phyloP scores from a whole-genome alignment of 2,888 invertebrate genomes.

The Lysandra bellargus region DNA sequence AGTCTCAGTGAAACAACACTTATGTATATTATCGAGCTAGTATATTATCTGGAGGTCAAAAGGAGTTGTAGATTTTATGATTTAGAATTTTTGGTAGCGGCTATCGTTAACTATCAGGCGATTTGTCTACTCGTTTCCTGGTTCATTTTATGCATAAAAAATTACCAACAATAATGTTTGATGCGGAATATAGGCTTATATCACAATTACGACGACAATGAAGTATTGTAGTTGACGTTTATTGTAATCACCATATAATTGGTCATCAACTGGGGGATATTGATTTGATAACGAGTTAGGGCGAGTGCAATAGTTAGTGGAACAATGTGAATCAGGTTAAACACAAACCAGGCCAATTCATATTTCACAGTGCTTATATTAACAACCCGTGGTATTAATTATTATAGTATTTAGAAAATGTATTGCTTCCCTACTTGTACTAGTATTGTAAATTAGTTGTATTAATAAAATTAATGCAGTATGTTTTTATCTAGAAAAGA shows the following conservation, averaged over 20 bases:
- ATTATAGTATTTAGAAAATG: background rate
- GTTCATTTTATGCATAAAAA: no score
- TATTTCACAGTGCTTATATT: background rate
- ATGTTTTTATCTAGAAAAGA: background rate
- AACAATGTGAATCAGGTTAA: conserved; percentile 12
- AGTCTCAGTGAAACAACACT: no score
- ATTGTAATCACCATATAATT: background rate
- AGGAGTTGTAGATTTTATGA: no score
- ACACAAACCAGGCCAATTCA: conserved; percentile 17
- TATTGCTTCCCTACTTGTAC: background rate
- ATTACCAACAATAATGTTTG: background rate
- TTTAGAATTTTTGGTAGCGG: no score
- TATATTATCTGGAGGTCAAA: no score
- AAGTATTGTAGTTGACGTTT: conserved; percentile 8
- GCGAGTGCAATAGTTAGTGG: conserved; percentile 8
- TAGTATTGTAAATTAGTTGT: background rate
- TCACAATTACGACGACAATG: background rate
- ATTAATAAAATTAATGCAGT: background rate
- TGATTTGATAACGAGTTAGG: conserved; percentile 15
- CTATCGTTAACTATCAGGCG: no score
- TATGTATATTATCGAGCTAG: no score
- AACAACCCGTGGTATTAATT: background rate
- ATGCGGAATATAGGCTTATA: background rate
- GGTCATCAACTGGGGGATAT: conserved; percentile 12
- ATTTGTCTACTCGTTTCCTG: no score